Evolutionary conservation across 2,113 vertebrate genomes (phyloP).

Genomic region (Cheilinus undulatus): DNA sequence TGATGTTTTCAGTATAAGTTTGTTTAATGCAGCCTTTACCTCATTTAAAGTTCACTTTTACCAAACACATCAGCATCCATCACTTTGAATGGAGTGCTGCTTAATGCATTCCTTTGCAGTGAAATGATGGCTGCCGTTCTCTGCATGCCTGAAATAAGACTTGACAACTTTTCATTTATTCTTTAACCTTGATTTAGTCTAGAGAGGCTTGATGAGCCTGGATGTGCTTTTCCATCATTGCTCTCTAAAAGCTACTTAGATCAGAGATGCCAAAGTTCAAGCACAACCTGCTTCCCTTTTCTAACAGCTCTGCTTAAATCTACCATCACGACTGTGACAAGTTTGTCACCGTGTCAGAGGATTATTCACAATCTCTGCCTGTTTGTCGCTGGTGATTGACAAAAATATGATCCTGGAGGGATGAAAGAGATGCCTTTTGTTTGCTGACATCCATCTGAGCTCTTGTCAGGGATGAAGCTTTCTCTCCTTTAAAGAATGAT

Average conservation of each 20-base stretch:
- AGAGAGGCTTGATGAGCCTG: conserved; percentile 5
- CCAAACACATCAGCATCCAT: background rate
- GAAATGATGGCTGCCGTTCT: conserved; percentile 13
- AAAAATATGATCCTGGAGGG: background rate
- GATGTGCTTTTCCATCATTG: background rate
- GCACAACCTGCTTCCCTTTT: background rate
- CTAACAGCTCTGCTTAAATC: background rate
- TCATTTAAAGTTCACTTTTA: background rate
- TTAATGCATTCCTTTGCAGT: background rate
- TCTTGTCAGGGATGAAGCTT: background rate
- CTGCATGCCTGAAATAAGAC: background rate
- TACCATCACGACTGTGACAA: background rate
- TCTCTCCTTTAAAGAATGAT: conserved; percentile 9
- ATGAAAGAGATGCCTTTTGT: background rate
- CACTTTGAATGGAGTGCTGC: background rate
- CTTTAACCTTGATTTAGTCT: conserved; percentile 8
- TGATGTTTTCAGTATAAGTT: background rate
- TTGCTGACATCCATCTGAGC: background rate
- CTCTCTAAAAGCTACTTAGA: background rate
- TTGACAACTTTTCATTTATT: conserved; percentile 13
- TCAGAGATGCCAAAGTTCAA: background rate
- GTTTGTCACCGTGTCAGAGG: background rate
- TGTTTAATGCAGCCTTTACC: background rate
- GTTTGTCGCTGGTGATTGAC: background rate
- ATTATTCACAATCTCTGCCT: background rate